phyloP scores from a whole-genome alignment of 2,113 vertebrate species.

The Passer domesticus region DNA sequence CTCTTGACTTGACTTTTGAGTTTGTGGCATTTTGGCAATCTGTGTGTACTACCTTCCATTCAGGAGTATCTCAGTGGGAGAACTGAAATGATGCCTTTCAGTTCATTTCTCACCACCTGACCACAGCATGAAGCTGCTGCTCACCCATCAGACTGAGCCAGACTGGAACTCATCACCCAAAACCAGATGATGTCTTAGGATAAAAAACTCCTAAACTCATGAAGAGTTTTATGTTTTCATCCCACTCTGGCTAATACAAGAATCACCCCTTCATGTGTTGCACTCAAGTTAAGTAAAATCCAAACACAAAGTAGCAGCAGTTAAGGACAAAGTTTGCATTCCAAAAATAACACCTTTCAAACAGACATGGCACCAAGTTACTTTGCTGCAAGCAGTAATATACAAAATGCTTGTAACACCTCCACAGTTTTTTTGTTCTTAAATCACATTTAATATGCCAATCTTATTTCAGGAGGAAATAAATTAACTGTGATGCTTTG shows the following conservation, averaged over 20 bases:
- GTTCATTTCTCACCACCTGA: not conserved
- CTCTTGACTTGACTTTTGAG: not conserved
- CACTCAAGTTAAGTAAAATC: not conserved
- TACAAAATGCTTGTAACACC: constrained; percentile 51
- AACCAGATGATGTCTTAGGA: not conserved
- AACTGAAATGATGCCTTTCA: not conserved
- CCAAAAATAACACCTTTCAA: constrained; percentile 13
- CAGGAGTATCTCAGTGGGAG: not conserved
- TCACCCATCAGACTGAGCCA: not conserved
- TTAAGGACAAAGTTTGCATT: not conserved
- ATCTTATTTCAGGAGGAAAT: constrained; percentile 54
- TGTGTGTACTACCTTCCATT: not conserved
- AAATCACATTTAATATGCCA: constrained; percentile 54
- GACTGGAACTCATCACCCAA: not conserved
- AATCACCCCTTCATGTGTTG: not conserved
- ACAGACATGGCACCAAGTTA: not conserved
- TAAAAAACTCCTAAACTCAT: not conserved
- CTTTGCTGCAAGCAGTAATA: constrained; percentile 28
- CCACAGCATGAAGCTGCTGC: not conserved
- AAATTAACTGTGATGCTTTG: constrained; percentile 64
- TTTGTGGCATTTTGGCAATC: not conserved
- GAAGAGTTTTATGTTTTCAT: not conserved
- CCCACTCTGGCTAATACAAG: not conserved
- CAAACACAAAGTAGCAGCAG: not conserved
- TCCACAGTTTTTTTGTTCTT: constrained; percentile 57